Percentiles rank a stretch among this genome's conserved stretches.
Conservation (phyloP, 1,140 invertebrate genomes). For the Hylyphantes graminicola region DNA sequence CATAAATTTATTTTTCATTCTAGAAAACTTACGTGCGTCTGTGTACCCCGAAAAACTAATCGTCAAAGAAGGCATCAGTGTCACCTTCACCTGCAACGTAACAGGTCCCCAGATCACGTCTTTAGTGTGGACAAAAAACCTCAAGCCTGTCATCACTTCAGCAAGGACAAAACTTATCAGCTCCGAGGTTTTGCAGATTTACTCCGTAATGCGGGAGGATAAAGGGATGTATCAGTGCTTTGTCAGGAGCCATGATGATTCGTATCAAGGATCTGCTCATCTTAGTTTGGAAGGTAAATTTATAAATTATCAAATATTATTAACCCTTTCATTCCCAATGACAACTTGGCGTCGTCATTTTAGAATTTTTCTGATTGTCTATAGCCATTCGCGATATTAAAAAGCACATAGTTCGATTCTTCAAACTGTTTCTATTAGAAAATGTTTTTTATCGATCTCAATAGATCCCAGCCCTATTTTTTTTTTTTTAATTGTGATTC, state of each 20-base stretch:
- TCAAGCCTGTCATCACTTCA: conserved; percentile 50
- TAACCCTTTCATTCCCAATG: too few species aligned
- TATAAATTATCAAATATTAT: neutral
- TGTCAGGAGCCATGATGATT: conserved; percentile 66
- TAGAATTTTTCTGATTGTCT: too few species aligned
- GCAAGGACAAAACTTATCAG: conserved; percentile 48
- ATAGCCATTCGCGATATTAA: too few species aligned
- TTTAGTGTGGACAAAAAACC: conserved; percentile 53
- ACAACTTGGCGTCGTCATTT: too few species aligned
- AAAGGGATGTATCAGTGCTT: conserved; percentile 71
- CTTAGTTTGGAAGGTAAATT: conserved; percentile 68
- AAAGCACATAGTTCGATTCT: too few species aligned
- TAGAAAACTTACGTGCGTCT: conserved; percentile 35
- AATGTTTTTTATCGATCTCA: too few species aligned
- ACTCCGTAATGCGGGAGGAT: conserved; percentile 66
- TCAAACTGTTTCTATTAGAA: too few species aligned
- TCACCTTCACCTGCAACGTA: conserved; percentile 57
- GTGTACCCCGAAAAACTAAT: conserved; percentile 47
- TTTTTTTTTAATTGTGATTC: too few species aligned
- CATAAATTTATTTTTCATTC: neutral
- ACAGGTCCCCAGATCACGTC: conserved; percentile 43
- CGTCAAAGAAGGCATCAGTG: conserved; percentile 57
- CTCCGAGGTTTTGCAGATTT: conserved; percentile 63
- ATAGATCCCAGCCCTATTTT: too few species aligned
- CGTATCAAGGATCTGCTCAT: conserved; percentile 67